Evolutionary conservation across 2,797 vertebrate genomes (phyloP), one percentile per base, ranked within the genome.

Genomic region (Kryptolebias ocellatus): DNA sequence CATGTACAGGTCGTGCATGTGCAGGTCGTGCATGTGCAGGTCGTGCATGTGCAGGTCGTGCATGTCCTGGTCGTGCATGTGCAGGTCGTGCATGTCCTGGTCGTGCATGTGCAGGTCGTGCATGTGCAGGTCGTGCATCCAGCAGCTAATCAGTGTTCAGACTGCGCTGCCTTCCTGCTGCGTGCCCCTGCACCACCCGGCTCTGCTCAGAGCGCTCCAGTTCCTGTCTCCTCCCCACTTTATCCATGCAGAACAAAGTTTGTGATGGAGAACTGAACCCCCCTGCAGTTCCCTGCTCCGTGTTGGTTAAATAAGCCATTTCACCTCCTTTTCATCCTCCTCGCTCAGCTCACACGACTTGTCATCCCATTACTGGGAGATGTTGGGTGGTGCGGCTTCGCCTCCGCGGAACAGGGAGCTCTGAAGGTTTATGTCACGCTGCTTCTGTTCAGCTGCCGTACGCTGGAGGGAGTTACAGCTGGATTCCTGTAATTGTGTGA

Each of bases 281-380:
- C 79, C 89, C 90, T 57, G 85, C 80, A 89, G 90, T 76, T 89
- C 66, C 74, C n/a, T 37, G 54, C 82, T 89, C 80, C 89, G 85
- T 85, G 83, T 76, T 81, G 84, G 85, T 91, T 92, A 92, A 93
- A 91, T 87, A 90, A 87, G 89, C 86, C 85, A 85, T 90, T 91
- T 91, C 88, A 89, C 87, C 83, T 80, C 70, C 80, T 82, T 92
- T 87, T 87, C 81, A 90, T 89, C 83, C 80, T 46, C 51, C 68
- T 74, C 50, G 69, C 83, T 86, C 71, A 10, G 66, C 72, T 83
- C 72, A 74, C 82, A 76, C 10, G 62, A 83, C 85, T 84, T 89
- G 90, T 87, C 87, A 85, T 72, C 72, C 83, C 39, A 81, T 90
- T 86, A 89, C 53, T 24, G 53, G 4, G 79, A 67, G 72, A 65